Conservation (phyloP, 1,140 invertebrate species). For the Apis florea region DNA sequence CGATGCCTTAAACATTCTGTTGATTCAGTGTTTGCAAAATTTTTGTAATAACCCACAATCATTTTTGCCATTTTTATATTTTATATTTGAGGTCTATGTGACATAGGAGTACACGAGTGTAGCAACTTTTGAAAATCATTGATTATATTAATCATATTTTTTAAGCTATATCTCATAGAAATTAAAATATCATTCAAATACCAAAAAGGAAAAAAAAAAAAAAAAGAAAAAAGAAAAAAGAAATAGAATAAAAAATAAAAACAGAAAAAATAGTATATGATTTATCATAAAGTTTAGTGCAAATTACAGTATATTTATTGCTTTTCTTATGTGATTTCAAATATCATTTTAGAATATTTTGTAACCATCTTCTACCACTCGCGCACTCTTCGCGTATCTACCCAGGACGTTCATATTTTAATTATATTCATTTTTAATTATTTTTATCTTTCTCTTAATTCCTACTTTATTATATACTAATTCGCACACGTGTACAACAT, state of each 20-base stretch:
- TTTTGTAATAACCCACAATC: constrained; percentile 62
- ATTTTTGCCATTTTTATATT: constrained; percentile 63
- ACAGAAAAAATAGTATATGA: neutral
- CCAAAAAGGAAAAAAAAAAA: neutral
- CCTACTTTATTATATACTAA: constrained; percentile 57
- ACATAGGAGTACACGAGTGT: constrained; percentile 51
- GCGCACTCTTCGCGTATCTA: constrained; percentile 66
- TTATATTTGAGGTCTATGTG: constrained; percentile 37
- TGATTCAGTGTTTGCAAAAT: constrained; percentile 58
- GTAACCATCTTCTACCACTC: constrained; percentile 52
- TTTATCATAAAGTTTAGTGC: constrained; percentile 21
- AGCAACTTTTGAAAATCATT: neutral
- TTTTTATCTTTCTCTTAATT: constrained; percentile 70
- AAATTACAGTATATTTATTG: constrained; percentile 23
- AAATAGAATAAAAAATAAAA: neutral
- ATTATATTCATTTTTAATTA: constrained; percentile 73
- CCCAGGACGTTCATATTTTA: constrained; percentile 75
- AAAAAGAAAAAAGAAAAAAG: neutral
- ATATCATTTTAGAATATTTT: constrained; percentile 42
- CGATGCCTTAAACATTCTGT: constrained; percentile 54
- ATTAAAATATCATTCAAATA: neutral
- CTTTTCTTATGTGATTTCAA: constrained; percentile 26
- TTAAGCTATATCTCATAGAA: neutral
- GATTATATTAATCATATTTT: neutral
- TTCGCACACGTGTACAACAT: constrained; percentile 46